Evolutionary conservation across 2,797 vertebrate genomes (phyloP), one percentile per base, ranked within the genome.

Genomic region (Ciconia nigra): DNA sequence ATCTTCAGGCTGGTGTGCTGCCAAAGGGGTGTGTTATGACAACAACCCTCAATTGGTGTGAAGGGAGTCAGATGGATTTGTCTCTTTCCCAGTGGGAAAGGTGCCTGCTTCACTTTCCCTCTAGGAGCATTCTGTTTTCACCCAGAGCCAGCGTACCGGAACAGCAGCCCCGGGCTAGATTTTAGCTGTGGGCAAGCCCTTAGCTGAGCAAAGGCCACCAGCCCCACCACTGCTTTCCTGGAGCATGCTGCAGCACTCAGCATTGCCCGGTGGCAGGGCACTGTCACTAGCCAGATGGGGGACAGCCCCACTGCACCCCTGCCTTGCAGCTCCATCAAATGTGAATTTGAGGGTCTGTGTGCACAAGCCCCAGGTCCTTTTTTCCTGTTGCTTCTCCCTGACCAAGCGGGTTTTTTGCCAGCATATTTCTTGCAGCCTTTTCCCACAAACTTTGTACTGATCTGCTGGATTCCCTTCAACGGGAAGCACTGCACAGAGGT

Each of bases 241-340:
- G 41, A 37, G 19, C 0, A 0, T 20, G 20, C 52, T 26, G n/a
- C 0, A 0, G 55, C 58, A 70, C 10, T 11, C 0, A 0, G 54
- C 65, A 78, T n/a, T 2, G 1, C 77, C 31, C 1, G 0, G 71
- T 49, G 19, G 19, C 54, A n/a, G 29, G 79, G 19, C 47, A 58
- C 13, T 3, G 25, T 5, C 81, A 63, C 67, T 22, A 55, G n/a
- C 3, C 55, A 51, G 52, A 9, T 9, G 15, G 28, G 46, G 28
- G 7, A 59, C 42, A 84, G 66, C 31, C 72, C 7, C 18, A 11
- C 16, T 15, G 41, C 63, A 31, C 5, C 74, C 65, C 42, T 37
- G 52, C 59, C 61, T 52, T 17, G 22, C 26, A 52, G 44, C 37
- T 15, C n/a, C 65, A 67, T 16, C 47, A 28, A 3, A 15, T 1